Evolutionary conservation across 1,140 invertebrate genomes (phyloP).

Genomic region (Pomacea maculata): DNA sequence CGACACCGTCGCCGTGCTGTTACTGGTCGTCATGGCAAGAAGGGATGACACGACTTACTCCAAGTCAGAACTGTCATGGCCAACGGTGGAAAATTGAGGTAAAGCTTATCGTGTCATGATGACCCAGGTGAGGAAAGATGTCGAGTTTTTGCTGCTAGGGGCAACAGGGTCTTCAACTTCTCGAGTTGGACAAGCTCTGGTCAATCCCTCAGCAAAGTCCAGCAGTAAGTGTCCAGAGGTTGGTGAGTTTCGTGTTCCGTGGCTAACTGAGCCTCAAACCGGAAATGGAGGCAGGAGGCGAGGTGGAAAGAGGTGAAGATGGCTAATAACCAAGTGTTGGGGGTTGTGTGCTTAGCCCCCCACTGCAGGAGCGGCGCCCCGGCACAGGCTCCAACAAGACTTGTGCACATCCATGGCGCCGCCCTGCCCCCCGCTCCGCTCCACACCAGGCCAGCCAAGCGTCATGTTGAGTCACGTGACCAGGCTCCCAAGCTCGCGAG

Average conservation of each 20-base stretch:
- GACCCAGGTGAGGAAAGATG: too few species aligned
- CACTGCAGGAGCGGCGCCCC: not conserved
- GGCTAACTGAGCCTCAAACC: not conserved
- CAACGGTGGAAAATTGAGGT: too few species aligned
- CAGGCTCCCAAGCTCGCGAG: too few species aligned
- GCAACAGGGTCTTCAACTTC: too few species aligned
- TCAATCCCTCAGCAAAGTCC: too few species aligned
- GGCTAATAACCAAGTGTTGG: not conserved
- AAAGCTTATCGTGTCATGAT: too few species aligned
- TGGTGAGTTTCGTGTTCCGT: too few species aligned
- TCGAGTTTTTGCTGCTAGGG: too few species aligned
- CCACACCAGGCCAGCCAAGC: not conserved
- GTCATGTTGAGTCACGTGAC: not conserved
- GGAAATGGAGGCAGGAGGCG: not conserved
- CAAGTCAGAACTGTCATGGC: not conserved
- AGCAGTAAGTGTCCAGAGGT: too few species aligned
- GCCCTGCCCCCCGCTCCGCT: too few species aligned
- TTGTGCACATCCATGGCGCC: not conserved
- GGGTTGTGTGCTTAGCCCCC: not conserved
- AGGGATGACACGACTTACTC: not conserved
- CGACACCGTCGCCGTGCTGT: conserved; percentile 4
- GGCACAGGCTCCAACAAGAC: not conserved
- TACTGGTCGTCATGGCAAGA: not conserved
- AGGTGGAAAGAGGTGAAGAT: not conserved
- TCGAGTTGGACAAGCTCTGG: too few species aligned